phyloP scores from a whole-genome alignment of 1,140 invertebrate genomes.

The Paralvinella palmiformis region DNA sequence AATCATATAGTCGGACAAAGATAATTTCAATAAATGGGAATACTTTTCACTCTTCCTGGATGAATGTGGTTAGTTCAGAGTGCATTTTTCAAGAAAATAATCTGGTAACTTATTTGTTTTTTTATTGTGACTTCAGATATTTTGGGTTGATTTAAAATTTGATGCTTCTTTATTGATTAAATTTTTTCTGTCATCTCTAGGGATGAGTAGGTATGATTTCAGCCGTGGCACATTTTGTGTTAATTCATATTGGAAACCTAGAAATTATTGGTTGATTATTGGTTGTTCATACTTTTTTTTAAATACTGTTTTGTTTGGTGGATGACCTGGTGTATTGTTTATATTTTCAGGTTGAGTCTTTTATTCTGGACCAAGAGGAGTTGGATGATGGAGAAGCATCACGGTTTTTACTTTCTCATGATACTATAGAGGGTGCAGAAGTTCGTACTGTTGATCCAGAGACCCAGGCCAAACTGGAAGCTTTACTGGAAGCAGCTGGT shows the following conservation, averaged over 20 bases:
- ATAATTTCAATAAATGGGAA: too few relatives aligned
- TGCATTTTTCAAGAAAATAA: too few relatives aligned
- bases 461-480: constrained; percentile 80
- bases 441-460: constrained; percentile 69
- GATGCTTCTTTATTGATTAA: not conserved
- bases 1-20: too few relatives aligned
- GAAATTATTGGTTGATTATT: not conserved
- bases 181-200: not conserved
- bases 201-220: not conserved
- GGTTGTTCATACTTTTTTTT: constrained; percentile 3
- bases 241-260: not conserved
- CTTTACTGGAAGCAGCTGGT: constrained; percentile 82
- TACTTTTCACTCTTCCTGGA: too few relatives aligned
- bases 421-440: constrained; percentile 62
- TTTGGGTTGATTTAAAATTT: too few relatives aligned
- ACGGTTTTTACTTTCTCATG: constrained; percentile 69
- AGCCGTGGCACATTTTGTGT: not conserved
- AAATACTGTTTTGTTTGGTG: too few relatives aligned
- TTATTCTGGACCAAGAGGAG: constrained; percentile 50
- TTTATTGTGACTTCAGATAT: too few relatives aligned
- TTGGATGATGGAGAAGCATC: constrained; percentile 64
- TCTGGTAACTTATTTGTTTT: too few relatives aligned
- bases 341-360: constrained; percentile 55
- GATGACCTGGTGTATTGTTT: too few relatives aligned
- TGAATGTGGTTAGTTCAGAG: too few relatives aligned